Evolutionary conservation across 1,140 invertebrate species (phyloP).

Genomic region (Pantala flavescens): DNA sequence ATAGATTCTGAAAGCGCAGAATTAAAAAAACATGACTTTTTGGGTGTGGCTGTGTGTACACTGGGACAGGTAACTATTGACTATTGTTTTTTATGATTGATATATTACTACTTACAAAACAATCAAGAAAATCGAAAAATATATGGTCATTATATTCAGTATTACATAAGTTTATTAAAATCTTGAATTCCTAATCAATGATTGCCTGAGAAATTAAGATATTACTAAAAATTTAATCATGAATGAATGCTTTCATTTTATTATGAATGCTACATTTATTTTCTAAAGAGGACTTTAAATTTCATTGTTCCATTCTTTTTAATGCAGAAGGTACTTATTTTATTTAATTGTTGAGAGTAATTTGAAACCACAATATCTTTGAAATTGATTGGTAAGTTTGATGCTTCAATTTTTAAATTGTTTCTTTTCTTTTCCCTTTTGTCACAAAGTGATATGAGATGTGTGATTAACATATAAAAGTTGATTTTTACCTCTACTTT

Average conservation of each 20-base stretch:
- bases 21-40: conserved; percentile 43
- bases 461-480: not conserved
- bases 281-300: not conserved
- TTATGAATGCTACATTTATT: not conserved
- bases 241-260: not conserved
- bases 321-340: not conserved
- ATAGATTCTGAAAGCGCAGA: conserved; percentile 37
- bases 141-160: not conserved
- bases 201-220: not conserved
- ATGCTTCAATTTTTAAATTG: not conserved
- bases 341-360: not conserved
- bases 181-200: not conserved
- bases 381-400: not conserved
- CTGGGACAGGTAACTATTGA: conserved; percentile 32
- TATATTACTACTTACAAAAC: not conserved
- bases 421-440: not conserved
- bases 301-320: not conserved
- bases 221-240: not conserved
- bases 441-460: not conserved
- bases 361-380: not conserved
- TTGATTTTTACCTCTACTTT: not conserved
- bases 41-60: conserved; percentile 41
- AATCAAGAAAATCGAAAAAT: not conserved
- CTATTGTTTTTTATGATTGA: not conserved
- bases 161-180: not conserved